Evolutionary conservation across 2,797 vertebrate species (phyloP).

Genomic region (Spheniscus humboldti): DNA sequence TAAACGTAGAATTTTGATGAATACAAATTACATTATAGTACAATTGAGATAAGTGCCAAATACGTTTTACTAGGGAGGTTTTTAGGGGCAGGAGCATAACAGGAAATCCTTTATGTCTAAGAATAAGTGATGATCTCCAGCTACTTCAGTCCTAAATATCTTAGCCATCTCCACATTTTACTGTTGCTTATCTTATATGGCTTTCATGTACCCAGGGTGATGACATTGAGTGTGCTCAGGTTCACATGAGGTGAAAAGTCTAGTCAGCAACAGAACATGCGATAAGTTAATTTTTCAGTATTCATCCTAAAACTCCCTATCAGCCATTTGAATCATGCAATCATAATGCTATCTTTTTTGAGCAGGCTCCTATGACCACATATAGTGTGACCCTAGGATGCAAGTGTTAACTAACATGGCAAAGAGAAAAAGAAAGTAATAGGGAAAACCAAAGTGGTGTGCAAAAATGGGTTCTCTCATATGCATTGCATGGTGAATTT

Average conservation of each 20-base stretch:
- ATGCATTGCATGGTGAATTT: not conserved
- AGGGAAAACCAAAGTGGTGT: not conserved
- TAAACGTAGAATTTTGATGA: not conserved
- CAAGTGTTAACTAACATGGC: not conserved
- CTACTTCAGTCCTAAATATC: not conserved
- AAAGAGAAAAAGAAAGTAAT: not conserved
- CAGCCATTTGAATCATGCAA: not conserved
- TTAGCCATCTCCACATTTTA: not conserved
- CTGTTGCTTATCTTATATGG: not conserved
- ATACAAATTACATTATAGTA: not conserved
- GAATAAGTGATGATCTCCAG: not conserved
- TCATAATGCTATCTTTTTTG: not conserved
- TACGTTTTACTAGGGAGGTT: not conserved
- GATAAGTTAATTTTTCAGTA: not conserved
- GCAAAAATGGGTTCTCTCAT: not conserved
- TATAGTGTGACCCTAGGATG: not conserved
- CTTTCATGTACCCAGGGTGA: not conserved
- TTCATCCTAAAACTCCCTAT: not conserved
- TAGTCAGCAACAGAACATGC: not conserved
- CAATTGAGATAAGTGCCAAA: not conserved
- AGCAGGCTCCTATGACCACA: not conserved
- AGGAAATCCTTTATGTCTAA: not conserved
- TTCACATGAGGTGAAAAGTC: not conserved
- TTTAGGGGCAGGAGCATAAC: not conserved
- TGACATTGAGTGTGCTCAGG: not conserved